Percentiles rank a stretch among this genome's conserved stretches.
Evolutionary conservation across 2,797 vertebrate genomes (phyloP).

Genomic region (Leuciscus waleckii): DNA sequence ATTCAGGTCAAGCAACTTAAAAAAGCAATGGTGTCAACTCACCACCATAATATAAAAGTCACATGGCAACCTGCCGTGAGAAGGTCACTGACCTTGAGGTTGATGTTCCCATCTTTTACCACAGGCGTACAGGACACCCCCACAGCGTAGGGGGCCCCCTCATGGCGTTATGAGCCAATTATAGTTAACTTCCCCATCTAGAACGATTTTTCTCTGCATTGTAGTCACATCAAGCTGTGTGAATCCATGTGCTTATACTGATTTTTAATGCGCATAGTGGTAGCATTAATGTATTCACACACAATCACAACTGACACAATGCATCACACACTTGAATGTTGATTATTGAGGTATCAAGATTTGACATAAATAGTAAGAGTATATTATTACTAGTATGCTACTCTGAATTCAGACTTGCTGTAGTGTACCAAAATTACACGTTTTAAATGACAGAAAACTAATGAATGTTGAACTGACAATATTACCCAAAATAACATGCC

Average conservation of each 20-base stretch:
- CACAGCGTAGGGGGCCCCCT: not conserved
- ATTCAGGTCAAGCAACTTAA: not conserved
- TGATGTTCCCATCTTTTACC: constrained; percentile 15
- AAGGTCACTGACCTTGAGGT: constrained; percentile 18
- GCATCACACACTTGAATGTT: not conserved
- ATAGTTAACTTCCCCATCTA: not conserved
- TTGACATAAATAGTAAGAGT: not conserved
- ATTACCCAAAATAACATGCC: not conserved
- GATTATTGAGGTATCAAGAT: not conserved
- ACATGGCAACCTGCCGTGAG: not conserved
- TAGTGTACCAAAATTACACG: not conserved
- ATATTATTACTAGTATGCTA: not conserved
- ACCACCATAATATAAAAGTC: not conserved
- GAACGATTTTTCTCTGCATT: not conserved
- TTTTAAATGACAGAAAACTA: not conserved
- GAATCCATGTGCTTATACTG: not conserved
- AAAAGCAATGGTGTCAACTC: not conserved
- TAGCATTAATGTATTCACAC: not conserved
- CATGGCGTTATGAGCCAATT: constrained; percentile 17
- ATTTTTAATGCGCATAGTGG: not conserved
- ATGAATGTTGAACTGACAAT: not conserved
- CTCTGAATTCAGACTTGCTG: not conserved
- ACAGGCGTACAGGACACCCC: constrained; percentile 10
- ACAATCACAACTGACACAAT: not conserved
- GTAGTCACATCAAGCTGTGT: not conserved